Base-by-base conservation (phyloP, 2,113 vertebrate genomes). In the Pterocles gutturalis region DNA sequence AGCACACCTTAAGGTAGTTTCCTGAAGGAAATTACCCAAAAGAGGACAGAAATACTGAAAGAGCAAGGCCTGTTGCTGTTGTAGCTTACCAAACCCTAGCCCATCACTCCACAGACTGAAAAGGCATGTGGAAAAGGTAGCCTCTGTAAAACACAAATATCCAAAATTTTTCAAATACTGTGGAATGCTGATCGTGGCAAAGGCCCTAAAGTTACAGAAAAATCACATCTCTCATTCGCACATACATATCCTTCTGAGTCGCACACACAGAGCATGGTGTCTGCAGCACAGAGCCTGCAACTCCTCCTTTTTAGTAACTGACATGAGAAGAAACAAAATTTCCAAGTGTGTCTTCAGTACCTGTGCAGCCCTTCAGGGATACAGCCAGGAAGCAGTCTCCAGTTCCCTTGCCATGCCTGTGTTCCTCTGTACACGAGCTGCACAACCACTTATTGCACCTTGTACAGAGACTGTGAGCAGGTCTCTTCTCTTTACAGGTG, bases 361-460 rank as follows among this genome's bases (percentile, higher is more conserved):
- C 98, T 98, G 97, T 41, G 73, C 97, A 97, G 75, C 94, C 97
- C 65, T 97, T 98, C 88, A 97, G 92, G 60, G 98, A 25, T 4
- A 90, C 46, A 28, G 98, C 7, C 18, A 98, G 90, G 80, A 98
- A 97, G 3, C 5, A 26, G 8, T 98, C 97, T 34, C 96, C 97
- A 5, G 87, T 73, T 8, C 88, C 95, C 26, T 95, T 97, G 71
- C 77, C 69, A 1, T 98, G 98, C 5, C 88, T 91, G 81, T 98
- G 98, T 2, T 98, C 98, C 86, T 98, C 98, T 1, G 98, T 98
- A 54, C 98, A 99, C 0, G 98, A 97, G 90, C 98, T 98, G 91
- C 98, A 99, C 69, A 99, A 34, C 98, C 98, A 98, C 48, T 97
- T 98, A 70, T 98, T 98, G 97, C 98, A 99, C 49, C 96, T 97